Base-by-base conservation (phyloP, 2,888 invertebrate species). In the Cosmia trapezina region DNA sequence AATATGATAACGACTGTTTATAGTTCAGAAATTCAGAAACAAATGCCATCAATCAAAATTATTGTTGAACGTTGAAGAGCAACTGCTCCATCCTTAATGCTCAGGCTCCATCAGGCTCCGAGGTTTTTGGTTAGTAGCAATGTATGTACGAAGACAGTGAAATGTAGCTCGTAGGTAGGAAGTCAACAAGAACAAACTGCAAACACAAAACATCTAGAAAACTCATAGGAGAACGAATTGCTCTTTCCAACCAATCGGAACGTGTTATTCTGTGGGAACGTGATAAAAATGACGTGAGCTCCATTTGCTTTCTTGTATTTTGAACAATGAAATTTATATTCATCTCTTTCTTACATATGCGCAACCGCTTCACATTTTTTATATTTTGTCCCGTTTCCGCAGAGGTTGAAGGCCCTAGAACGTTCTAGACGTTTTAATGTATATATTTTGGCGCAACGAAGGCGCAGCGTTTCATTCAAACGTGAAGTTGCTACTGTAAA, bases 371-470 rank as follows among this genome's bases (percentile, higher is more conserved):
- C 47, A n/a, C 11, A 45, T 57, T 62, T 51, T 69, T 71, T 70
- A 73, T 89, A 19, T 87, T 95, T 89, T 91, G 76, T 94, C 94
- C 92, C 93, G 77, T 85, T 94, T 87, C 67, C 70, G 69, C 91
- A 74, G 64, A 81, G 88, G 89, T 90, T 93, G 95, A 96, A 96
- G 96, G 95, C 96, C 97, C 97, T 93, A 96, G 97, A 97, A 97
- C 96, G 96, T 97, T 97, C 97, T 96, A 96, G 97, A 97, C 96
- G 95, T 96, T 96, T 96, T 96, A 96, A 93, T 96, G 96, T 96
- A 97, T 97, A 96, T 97, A 97, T 96, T 97, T 96, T 96, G 96
- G 94, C 94, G 95, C 95, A 94, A 96, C 95, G 91, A 90, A 92
- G 92, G 94, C 95, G 95, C 92, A 92, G 94, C 96, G 96, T 94